A percentile compares a stretch with the other conserved stretches of the same genome.
These are phyloP conservation scores for Parapsyche elsis DNA, from an alignment of 1,140 invertebrate species.

Conservation along the genomic window DNA sequence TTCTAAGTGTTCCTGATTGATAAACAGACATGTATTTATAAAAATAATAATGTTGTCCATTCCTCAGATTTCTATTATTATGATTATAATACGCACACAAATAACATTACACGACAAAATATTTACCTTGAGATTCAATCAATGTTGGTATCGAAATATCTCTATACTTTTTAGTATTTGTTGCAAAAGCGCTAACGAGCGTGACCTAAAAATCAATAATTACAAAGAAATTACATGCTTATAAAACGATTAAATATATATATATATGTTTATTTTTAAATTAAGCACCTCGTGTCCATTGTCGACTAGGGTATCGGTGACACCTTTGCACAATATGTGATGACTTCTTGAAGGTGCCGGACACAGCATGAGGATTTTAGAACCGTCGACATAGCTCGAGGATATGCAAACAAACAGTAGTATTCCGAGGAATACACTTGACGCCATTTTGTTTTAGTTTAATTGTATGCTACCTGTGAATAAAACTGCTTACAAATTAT, in stretches of 20 bases:
- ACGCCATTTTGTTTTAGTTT: neutral
- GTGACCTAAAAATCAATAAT: conserved; percentile 1
- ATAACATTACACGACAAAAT: neutral
- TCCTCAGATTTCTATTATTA: too few relatives aligned
- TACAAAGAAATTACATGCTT: neutral
- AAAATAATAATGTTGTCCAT: too few relatives aligned
- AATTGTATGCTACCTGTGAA: too few relatives aligned
- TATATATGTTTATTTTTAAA: neutral
- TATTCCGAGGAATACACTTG: neutral
- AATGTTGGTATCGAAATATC: neutral
- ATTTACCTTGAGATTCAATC: neutral
- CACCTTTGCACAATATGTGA: conserved; percentile 46
- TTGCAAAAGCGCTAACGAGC: neutral
- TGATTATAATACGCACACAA: too few relatives aligned
- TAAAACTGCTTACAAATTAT: too few relatives aligned
- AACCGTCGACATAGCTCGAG: neutral
- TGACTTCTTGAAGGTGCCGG: conserved; percentile 42
- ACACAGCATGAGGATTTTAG: conserved; percentile 47
- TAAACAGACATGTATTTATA: too few relatives aligned
- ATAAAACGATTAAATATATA: neutral
- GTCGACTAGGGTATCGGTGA: conserved; percentile 45
- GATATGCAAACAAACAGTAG: too few relatives aligned
- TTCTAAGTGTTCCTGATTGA: too few relatives aligned
- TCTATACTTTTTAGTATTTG: neutral
- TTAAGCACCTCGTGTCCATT: conserved; percentile 47